Percentiles rank a stretch among this genome's conserved stretches.
Conservation (phyloP, 2,888 invertebrate genomes). For the Andrena bicolor region DNA sequence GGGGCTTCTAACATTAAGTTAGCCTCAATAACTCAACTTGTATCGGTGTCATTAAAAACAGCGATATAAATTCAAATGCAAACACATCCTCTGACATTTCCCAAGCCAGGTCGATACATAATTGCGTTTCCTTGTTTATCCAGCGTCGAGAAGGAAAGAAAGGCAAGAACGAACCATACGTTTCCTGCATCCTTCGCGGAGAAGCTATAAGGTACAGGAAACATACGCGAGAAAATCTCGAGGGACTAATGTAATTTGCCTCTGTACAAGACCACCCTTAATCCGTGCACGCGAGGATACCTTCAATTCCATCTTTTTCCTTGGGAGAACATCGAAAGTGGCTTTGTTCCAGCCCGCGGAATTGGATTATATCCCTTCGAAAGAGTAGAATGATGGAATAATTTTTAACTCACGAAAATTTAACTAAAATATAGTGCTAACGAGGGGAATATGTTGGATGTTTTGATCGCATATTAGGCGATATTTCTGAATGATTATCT, state of each 20-base stretch:
- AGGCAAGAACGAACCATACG: constrained; percentile 13
- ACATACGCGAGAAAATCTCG: constrained; percentile 52
- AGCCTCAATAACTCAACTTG: constrained; percentile 44
- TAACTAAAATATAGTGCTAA: not conserved
- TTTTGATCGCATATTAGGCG: not conserved
- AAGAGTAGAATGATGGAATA: constrained; percentile 32
- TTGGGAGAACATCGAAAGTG: constrained; percentile 27
- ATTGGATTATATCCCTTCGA: constrained; percentile 48
- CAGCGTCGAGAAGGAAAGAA: not conserved
- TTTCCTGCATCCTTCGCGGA: constrained; percentile 33
- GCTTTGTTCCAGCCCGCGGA: constrained; percentile 39
- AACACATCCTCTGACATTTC: not conserved
- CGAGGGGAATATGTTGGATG: not conserved
- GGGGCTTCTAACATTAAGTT: constrained; percentile 6
- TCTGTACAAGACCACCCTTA: constrained; percentile 52
- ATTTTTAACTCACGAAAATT: constrained; percentile 22
- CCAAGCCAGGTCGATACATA: constrained; percentile 16
- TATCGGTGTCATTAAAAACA: constrained; percentile 50
- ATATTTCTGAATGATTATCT: not conserved
- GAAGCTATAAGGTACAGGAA: constrained; percentile 35
- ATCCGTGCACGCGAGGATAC: constrained; percentile 33
- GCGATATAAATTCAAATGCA: constrained; percentile 56
- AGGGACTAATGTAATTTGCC: constrained; percentile 63
- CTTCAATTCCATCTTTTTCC: constrained; percentile 23
- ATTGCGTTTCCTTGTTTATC: constrained; percentile 23